Evolutionary conservation across 2,113 vertebrate species (phyloP).

Genomic region (Eptesicus fuscus): DNA sequence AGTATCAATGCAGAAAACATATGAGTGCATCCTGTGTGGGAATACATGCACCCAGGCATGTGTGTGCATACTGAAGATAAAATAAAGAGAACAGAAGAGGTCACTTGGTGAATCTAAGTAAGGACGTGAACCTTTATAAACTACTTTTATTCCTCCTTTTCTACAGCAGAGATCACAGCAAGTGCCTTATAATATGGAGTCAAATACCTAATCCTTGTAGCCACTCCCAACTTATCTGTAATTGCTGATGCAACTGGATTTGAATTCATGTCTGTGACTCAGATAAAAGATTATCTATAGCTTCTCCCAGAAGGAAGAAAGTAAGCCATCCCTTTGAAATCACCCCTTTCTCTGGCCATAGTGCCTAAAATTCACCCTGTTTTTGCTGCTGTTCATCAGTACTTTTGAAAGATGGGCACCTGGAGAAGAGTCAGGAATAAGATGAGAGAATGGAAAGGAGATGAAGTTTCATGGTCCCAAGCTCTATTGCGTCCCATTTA

Average conservation of each 20-base stretch:
- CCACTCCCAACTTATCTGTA: slow-evolving; percentile 21
- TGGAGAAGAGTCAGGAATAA: neutral
- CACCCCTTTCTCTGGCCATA: neutral
- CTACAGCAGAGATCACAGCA: neutral
- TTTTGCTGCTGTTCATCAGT: neutral
- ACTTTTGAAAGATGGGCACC: neutral
- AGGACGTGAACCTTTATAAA: neutral
- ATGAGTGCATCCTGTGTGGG: neutral
- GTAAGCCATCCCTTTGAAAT: neutral
- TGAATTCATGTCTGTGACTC: neutral
- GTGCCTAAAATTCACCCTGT: neutral
- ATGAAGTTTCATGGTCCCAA: neutral
- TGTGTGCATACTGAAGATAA: neutral
- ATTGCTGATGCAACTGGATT: neutral
- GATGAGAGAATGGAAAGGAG: neutral
- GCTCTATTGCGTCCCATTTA: neutral
- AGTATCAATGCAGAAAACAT: neutral
- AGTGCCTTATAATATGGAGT: neutral
- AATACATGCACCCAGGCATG: neutral
- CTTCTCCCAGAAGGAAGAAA: neutral
- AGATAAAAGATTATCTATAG: neutral
- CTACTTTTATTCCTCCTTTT: neutral
- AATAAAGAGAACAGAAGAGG: neutral
- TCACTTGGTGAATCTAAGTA: neutral
- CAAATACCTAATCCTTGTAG: slow-evolving; percentile 37